Evolutionary conservation across 2,888 invertebrate species (phyloP).

Genomic region (Sinotaia quadrata): DNA sequence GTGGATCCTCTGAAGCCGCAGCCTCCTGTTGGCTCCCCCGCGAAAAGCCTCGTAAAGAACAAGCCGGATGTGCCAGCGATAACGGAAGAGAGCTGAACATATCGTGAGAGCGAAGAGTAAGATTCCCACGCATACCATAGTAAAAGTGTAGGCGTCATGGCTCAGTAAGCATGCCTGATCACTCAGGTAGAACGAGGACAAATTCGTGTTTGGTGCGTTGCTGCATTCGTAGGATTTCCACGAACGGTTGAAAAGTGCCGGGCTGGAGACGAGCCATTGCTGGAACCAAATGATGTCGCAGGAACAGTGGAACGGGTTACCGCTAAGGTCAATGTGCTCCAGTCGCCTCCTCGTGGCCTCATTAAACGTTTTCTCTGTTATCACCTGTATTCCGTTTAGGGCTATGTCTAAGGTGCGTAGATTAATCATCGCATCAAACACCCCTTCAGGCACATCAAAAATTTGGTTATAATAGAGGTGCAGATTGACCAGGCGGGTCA

Average conservation of each 20-base stretch:
- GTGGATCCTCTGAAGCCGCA: conserved; percentile 1
- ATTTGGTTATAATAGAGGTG: too few species aligned
- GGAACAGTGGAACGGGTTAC: conserved; percentile 73
- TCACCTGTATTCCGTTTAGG: too few species aligned
- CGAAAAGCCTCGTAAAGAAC: conserved; percentile 53
- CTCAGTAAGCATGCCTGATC: conserved; percentile 27
- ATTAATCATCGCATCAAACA: too few species aligned
- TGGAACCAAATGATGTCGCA: conserved; percentile 16
- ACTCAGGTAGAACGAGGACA: neutral
- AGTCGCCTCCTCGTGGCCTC: too few species aligned
- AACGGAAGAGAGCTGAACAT: conserved; percentile 71
- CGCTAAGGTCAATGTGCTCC: conserved; percentile 76
- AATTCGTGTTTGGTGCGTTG: neutral
- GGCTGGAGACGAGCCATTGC: neutral
- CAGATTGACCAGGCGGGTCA: too few species aligned
- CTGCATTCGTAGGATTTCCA: neutral
- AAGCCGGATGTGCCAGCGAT: conserved; percentile 77
- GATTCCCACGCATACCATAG: conserved; percentile 22
- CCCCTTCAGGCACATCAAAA: too few species aligned
- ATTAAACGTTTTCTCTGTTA: too few species aligned
- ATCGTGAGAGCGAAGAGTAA: conserved; percentile 34
- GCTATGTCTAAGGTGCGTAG: too few species aligned
- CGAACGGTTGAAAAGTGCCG: neutral
- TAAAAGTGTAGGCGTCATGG: conserved; percentile 14
- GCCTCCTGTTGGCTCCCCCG: neutral